Evolutionary conservation across 2,113 vertebrate genomes (phyloP).

Genomic region (Chrysochloris asiatica): DNA sequence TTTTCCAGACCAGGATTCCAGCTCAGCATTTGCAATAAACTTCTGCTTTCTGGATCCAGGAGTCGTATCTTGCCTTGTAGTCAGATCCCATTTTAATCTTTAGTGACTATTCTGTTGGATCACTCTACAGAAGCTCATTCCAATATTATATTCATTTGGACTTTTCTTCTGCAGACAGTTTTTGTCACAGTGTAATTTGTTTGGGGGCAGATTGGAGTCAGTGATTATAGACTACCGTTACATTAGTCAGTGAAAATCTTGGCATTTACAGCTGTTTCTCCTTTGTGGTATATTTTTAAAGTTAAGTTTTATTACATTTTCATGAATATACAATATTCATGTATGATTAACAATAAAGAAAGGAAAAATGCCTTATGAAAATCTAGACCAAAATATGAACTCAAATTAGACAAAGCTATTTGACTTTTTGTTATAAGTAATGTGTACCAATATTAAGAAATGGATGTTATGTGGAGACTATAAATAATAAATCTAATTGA

Average conservation of each 20-base stretch:
- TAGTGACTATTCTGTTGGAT: constrained; percentile 67
- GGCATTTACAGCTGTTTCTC: constrained; percentile 58
- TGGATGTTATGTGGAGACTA: neutral
- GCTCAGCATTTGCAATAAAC: constrained; percentile 57
- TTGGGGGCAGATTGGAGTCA: constrained; percentile 60
- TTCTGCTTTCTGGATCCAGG: neutral
- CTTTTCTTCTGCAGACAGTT: constrained; percentile 63
- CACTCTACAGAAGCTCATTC: neutral
- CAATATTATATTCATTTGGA: constrained; percentile 60
- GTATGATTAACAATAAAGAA: constrained; percentile 21
- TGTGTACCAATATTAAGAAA: constrained; percentile 2
- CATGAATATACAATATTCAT: constrained; percentile 57
- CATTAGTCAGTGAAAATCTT: constrained; percentile 69
- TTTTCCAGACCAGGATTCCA: constrained; percentile 68
- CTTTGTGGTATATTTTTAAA: constrained; percentile 71
- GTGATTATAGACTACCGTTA: constrained; percentile 71
- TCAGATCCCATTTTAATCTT: constrained; percentile 70
- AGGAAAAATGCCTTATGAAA: constrained; percentile 4
- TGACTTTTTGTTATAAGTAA: neutral
- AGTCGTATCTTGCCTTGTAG: constrained; percentile 39
- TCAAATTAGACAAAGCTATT: neutral
- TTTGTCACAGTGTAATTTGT: constrained; percentile 77
- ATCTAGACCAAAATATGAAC: constrained; percentile 23
- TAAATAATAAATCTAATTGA: neutral
- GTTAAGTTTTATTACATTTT: constrained; percentile 67